These are phyloP conservation scores for Heterohyrax brucei DNA, from an alignment of 2,797 vertebrate genomes.

Conservation along the genomic window DNA sequence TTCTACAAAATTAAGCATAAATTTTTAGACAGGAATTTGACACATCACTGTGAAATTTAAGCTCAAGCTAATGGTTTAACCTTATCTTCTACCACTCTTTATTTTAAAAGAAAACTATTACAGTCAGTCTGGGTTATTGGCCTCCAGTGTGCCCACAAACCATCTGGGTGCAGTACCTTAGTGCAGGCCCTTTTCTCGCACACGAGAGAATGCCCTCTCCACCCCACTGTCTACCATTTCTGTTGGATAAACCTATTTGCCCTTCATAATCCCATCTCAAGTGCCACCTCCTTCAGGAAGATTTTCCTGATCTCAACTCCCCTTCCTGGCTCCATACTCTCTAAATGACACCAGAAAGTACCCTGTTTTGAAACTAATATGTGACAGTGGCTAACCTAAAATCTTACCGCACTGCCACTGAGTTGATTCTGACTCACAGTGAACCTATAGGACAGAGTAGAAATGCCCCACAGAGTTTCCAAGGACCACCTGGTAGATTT, in stretches of 20 bases:
- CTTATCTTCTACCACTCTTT: background rate
- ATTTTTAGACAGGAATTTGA: conserved; percentile 13
- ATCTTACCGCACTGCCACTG: too few species aligned
- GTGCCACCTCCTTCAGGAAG: background rate
- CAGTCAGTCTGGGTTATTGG: background rate
- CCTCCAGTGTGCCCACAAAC: background rate
- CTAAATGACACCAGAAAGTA: background rate
- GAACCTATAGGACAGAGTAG: too few species aligned
- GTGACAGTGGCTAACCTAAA: background rate
- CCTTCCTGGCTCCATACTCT: background rate
- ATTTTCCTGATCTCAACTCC: background rate
- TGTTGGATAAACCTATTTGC: background rate
- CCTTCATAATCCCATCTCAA: background rate
- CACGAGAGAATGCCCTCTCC: background rate
- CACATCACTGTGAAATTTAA: background rate
- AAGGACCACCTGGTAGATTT: too few species aligned
- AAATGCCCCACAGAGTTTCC: too few species aligned
- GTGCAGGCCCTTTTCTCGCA: background rate
- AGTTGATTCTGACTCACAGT: too few species aligned
- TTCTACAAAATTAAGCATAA: conserved; percentile 38
- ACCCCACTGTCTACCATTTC: background rate
- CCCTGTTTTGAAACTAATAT: background rate
- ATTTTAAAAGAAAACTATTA: background rate
- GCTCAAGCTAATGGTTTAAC: conserved; percentile 3
- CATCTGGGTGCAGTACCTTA: background rate